Evolutionary conservation across 1,140 invertebrate species (phyloP).

Genomic region (Zaprionus ornatus): DNA sequence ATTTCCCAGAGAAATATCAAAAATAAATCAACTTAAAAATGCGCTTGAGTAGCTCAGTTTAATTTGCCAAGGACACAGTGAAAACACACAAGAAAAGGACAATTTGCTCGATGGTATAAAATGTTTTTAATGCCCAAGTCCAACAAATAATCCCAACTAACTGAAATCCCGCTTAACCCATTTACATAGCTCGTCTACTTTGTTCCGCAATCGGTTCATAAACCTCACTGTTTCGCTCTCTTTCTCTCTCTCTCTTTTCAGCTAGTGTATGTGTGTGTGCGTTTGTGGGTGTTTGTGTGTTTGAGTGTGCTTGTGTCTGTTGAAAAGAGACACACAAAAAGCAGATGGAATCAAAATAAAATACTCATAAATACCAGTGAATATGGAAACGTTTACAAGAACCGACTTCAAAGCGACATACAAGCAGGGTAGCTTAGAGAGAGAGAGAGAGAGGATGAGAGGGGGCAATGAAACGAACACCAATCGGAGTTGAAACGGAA

Average conservation of each 20-base stretch:
- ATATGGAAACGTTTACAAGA: slow-evolving; percentile 23
- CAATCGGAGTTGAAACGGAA: slow-evolving; percentile 18
- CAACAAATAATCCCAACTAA: slow-evolving; percentile 19
- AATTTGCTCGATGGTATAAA: not conserved
- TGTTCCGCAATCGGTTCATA: slow-evolving; percentile 7
- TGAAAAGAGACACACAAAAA: slow-evolving; percentile 6
- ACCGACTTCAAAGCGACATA: slow-evolving; percentile 31
- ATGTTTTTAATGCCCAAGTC: slow-evolving; percentile 1
- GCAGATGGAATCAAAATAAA: slow-evolving; percentile 68
- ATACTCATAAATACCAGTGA: slow-evolving; percentile 59
- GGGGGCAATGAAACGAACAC: slow-evolving; percentile 11
- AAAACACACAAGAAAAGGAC: not conserved
- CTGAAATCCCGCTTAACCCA: slow-evolving; percentile 20
- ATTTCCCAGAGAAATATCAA: not conserved
- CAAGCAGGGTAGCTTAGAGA: slow-evolving; percentile 4
- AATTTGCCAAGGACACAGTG: not conserved
- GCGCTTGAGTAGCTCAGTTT: not conserved
- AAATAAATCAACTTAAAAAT: not conserved
- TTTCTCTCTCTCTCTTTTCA: not conserved
- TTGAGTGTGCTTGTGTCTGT: not conserved
- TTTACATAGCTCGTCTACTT: slow-evolving; percentile 22
- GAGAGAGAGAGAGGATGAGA: not conserved
- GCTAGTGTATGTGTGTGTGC: not conserved
- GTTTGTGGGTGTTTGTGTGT: slow-evolving; percentile 1
- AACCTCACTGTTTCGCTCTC: not conserved